Percentiles rank a stretch among this genome's conserved stretches.
Conservation (phyloP, 2,113 vertebrate species). For the Nesogale talazaci region DNA sequence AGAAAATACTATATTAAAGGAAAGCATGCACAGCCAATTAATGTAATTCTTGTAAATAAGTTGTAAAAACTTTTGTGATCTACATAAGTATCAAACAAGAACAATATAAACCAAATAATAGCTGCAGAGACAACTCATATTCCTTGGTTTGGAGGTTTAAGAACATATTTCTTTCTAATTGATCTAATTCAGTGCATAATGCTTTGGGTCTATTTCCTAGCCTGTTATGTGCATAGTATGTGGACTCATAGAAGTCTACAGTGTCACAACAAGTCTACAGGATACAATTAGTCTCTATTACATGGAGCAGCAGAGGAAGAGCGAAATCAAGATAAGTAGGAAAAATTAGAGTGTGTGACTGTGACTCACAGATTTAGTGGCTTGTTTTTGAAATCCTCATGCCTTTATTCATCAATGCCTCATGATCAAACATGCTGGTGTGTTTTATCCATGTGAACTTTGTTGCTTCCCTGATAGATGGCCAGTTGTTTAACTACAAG, state of each 20-base stretch:
- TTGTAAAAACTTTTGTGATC: background rate
- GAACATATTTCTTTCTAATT: background rate
- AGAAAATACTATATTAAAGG: background rate
- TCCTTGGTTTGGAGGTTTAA: background rate
- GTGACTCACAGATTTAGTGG: too few relatives aligned
- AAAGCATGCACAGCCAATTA: background rate
- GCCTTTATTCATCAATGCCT: too few relatives aligned
- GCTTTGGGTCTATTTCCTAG: background rate
- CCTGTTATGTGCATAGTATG: background rate
- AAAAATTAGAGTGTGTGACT: too few relatives aligned
- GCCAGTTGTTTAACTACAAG: too few relatives aligned
- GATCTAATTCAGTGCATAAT: background rate
- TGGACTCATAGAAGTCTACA: background rate
- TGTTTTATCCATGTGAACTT: too few relatives aligned
- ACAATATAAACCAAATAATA: background rate
- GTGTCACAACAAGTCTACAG: too few relatives aligned
- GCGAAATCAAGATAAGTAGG: too few relatives aligned
- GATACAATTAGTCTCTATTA: too few relatives aligned
- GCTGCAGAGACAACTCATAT: background rate
- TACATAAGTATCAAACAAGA: background rate
- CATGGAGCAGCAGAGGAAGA: too few relatives aligned
- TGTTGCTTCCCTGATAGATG: too few relatives aligned
- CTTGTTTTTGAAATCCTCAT: too few relatives aligned
- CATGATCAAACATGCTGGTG: too few relatives aligned
- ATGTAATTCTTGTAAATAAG: background rate